Evolutionary conservation across 2,888 invertebrate genomes (phyloP).

Genomic region (Eupsilia transversa): DNA sequence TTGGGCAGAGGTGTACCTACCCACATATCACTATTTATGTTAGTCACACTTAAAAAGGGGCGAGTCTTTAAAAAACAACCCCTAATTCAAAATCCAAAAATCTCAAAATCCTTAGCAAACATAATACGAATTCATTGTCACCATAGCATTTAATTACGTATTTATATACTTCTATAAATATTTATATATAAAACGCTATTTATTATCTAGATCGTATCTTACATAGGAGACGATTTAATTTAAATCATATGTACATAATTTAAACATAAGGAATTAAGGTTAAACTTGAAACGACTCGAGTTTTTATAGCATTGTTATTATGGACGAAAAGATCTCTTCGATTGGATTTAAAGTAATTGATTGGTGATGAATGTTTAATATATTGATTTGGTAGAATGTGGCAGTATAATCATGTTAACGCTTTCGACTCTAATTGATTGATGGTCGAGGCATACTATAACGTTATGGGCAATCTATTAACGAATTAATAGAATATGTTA

Average conservation of each 20-base stretch:
- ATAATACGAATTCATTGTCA: constrained; percentile 16
- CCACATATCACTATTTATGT: too few relatives aligned
- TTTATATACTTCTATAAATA: constrained; percentile 61
- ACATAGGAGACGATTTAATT: constrained; percentile 48
- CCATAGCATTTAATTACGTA: constrained; percentile 39
- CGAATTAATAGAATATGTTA: constrained; percentile 35
- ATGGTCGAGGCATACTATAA: constrained; percentile 12
- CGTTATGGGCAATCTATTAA: constrained; percentile 35
- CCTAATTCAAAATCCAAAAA: too few relatives aligned
- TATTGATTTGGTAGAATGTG: constrained; percentile 35
- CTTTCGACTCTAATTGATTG: constrained; percentile 41
- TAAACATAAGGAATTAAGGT: constrained; percentile 42
- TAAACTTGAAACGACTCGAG: constrained; percentile 19
- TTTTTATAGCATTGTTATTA: constrained; percentile 37
- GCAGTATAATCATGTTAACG: constrained; percentile 22
- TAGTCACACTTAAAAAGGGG: too few relatives aligned
- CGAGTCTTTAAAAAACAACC: too few relatives aligned
- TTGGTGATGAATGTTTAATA: constrained; percentile 44
- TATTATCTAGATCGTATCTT: constrained; percentile 55
- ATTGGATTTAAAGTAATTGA: constrained; percentile 43
- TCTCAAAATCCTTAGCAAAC: not conserved
- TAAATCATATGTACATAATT: constrained; percentile 59
- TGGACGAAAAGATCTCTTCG: constrained; percentile 9
- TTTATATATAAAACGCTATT: constrained; percentile 46
- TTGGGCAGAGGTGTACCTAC: too few relatives aligned